Evolutionary conservation across 2,888 invertebrate genomes (phyloP).

Genomic region (Drosophila sordidapex): DNA sequence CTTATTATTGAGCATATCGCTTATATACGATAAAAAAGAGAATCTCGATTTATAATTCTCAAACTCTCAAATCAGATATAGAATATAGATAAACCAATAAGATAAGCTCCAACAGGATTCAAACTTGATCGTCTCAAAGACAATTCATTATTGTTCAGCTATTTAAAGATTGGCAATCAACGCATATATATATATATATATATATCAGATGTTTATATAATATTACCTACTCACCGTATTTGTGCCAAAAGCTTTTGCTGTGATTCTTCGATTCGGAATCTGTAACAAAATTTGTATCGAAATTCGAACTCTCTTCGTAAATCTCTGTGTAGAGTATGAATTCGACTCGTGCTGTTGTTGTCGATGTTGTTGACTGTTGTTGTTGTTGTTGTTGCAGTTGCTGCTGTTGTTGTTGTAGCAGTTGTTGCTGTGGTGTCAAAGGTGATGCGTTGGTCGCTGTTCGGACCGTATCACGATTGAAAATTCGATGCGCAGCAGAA

Average conservation of each 20-base stretch:
- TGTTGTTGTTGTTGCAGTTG: slow-evolving; percentile 36
- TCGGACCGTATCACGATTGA: slow-evolving; percentile 75
- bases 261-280: slow-evolving; percentile 21
- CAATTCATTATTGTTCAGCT: not conserved
- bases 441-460: slow-evolving; percentile 71
- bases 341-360: slow-evolving; percentile 63
- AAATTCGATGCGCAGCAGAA: slow-evolving; percentile 68
- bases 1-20: not conserved
- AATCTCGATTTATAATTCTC: not conserved
- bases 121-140: not conserved
- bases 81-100: not conserved
- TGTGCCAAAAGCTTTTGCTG: slow-evolving; percentile 74
- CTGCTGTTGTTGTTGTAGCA: slow-evolving; percentile 36
- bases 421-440: slow-evolving; percentile 62
- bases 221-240: slow-evolving; percentile 84
- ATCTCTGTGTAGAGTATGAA: slow-evolving; percentile 77
- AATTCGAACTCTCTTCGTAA: slow-evolving; percentile 63
- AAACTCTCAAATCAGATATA: not conserved
- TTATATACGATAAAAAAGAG: not conserved
- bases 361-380: slow-evolving; percentile 48
- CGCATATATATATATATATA: not conserved
- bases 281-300: slow-evolving; percentile 32
- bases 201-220: slow-evolving; percentile 22
- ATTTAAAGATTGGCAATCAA: not conserved
- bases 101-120: not conserved